Evolutionary conservation across 1,140 invertebrate genomes (phyloP), one percentile per base, ranked within the genome.

Genomic region (Drosophila kohkoa): DNA sequence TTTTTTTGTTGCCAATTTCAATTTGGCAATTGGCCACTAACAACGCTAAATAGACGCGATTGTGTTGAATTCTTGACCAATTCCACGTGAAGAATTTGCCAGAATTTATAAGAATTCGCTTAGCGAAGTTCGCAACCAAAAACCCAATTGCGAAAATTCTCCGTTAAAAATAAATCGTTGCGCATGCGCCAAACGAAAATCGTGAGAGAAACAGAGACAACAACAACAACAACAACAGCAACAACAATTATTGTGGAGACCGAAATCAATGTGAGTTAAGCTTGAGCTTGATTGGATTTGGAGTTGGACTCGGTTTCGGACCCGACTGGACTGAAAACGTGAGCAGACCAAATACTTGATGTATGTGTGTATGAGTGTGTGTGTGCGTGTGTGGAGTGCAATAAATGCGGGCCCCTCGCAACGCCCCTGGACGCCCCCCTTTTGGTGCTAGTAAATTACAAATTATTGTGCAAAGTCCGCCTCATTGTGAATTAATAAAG

Each of bases 61-160:
- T 5, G 51, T 16, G 30, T 16, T 54, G 30, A 54, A 54, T 30
- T 51, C 28, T 65, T 78, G 46, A 35, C 41, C 38, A 66, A 76
- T 63, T 32, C 45, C 35, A 38, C 38, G 62, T 16, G 28, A 43
- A 75, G 80, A 74, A 54, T 64, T 52, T 52, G 16, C 41, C 20
- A 89, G 83, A 87, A 83, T 79, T 71, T 66, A 51, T 63, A 45
- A 81, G 73, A 81, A 77, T 64, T 43, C 63, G 68, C 68, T 77
- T 76, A 62, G 69, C 65, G 41, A 70, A 79, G 76, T 69, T 81
- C 65, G 65, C 76, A 76, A 82, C 79, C 75, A 55, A 43, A 28
- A 43, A 16, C 3, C 20, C 20, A 45, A 67, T 79, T 81, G 75
- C 78, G 75, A 78, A 70, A 69, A 70, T 32, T 38, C 32, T 32